These are phyloP conservation scores for Thymelicus acteon DNA, from an alignment of 2,888 invertebrate species.

Conservation along the genomic window DNA sequence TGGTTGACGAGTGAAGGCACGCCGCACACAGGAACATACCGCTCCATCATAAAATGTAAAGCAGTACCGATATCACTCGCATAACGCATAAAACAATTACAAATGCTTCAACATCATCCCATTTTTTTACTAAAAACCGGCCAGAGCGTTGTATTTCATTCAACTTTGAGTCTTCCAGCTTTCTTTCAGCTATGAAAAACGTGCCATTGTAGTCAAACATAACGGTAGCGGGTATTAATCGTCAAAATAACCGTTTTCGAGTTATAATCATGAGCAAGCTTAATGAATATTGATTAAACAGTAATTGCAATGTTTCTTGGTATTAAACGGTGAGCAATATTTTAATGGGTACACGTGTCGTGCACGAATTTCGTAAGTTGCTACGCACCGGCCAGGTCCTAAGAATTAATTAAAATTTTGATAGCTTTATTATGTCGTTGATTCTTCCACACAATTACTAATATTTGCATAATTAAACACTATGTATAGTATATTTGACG, in stretches of 20 bases:
- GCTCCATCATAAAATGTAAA: slow-evolving; percentile 78
- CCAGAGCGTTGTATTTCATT: slow-evolving; percentile 45
- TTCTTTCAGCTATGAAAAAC: slow-evolving; percentile 40
- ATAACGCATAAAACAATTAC: slow-evolving; percentile 68
- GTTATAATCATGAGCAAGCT: slow-evolving; percentile 38
- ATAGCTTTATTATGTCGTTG: slow-evolving; percentile 21
- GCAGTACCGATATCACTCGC: slow-evolving; percentile 62
- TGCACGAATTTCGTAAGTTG: slow-evolving; percentile 24
- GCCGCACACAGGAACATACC: slow-evolving; percentile 68
- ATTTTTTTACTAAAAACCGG: slow-evolving; percentile 52
- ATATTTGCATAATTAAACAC: not conserved
- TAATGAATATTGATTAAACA: slow-evolving; percentile 46
- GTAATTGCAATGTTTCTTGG: slow-evolving; percentile 35
- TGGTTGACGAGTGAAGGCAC: slow-evolving; percentile 73
- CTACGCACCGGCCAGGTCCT: slow-evolving; percentile 19
- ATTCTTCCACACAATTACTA: not conserved
- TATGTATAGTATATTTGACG: no score
- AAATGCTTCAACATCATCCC: slow-evolving; percentile 52
- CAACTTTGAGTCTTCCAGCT: slow-evolving; percentile 50
- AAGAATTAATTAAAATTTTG: slow-evolving; percentile 27
- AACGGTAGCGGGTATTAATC: slow-evolving; percentile 40
- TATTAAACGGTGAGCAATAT: slow-evolving; percentile 43
- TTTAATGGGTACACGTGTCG: slow-evolving; percentile 26
- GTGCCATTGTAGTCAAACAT: slow-evolving; percentile 34
- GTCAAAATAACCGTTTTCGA: slow-evolving; percentile 40